phyloP scores from a whole-genome alignment of 2,113 vertebrate species.

The Campylomormyrus tamandua region DNA sequence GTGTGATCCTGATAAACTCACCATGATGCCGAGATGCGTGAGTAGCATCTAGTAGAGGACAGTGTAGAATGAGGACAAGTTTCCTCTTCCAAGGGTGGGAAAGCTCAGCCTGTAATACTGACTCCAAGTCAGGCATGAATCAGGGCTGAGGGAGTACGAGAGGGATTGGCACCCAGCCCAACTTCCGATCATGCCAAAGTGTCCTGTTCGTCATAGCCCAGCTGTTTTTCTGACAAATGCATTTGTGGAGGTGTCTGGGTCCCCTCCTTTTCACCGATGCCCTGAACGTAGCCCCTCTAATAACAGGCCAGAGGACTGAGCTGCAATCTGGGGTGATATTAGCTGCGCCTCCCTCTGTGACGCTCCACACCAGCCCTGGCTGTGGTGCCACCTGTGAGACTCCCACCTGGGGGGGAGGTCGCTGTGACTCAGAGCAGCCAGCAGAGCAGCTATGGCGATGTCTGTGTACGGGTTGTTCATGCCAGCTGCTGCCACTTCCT shows the following conservation, averaged over 20 bases:
- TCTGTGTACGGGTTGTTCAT: not conserved
- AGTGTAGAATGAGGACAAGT: not conserved
- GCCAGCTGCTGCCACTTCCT: not conserved
- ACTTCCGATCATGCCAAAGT: not conserved
- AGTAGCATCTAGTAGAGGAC: not conserved
- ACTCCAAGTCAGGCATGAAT: not conserved
- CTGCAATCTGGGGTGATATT: not conserved
- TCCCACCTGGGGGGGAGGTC: not conserved
- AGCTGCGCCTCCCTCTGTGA: not conserved
- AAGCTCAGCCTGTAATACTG: not conserved
- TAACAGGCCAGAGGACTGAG: not conserved
- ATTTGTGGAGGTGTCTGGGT: not conserved
- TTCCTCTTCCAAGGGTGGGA: not conserved
- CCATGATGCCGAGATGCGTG: not conserved
- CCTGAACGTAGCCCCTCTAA: not conserved
- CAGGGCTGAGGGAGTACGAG: not conserved
- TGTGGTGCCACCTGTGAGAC: not conserved
- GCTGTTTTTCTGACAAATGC: not conserved
- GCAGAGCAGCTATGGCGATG: not conserved
- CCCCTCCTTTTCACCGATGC: not conserved
- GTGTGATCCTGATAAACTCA: constrained; percentile 12
- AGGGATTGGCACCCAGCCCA: not conserved
- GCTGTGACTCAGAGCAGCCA: not conserved
- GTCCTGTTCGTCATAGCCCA: not conserved
- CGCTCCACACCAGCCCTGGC: not conserved